phyloP scores from a whole-genome alignment of 2,888 invertebrate species.

The Trichogramma evanescens region DNA sequence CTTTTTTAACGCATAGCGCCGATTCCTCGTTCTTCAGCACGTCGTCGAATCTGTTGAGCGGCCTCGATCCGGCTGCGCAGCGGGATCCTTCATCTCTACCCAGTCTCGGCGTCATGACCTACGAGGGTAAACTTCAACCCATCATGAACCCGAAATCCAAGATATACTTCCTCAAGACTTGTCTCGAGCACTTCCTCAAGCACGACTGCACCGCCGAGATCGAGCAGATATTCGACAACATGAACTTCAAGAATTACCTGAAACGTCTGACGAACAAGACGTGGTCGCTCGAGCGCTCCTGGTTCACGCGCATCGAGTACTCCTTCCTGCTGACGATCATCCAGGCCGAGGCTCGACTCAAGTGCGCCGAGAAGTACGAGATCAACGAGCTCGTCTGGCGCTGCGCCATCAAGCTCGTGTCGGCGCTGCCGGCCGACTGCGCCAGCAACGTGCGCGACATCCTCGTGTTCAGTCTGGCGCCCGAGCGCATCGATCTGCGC shows the following conservation, averaged over 20 bases:
- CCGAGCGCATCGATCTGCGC: conserved; percentile 28
- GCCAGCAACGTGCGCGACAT: conserved; percentile 29
- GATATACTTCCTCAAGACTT: conserved; percentile 46
- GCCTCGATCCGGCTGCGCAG: conserved; percentile 40
- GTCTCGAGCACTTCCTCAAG: conserved; percentile 27
- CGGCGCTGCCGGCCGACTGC: conserved; percentile 38
- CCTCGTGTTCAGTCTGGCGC: conserved; percentile 32
- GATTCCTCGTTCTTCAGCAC: conserved; percentile 34
- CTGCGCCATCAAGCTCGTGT: conserved; percentile 38
- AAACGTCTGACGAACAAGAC: conserved; percentile 28
- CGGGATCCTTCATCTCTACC: conserved; percentile 48
- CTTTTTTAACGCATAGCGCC: background rate
- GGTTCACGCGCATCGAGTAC: conserved; percentile 41
- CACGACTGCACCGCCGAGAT: conserved; percentile 25
- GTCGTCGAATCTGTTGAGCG: conserved; percentile 50
- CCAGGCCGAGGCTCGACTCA: conserved; percentile 26
- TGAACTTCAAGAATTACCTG: conserved; percentile 34
- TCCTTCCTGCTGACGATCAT: conserved; percentile 33
- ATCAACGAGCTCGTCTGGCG: conserved; percentile 31
- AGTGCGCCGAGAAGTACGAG: conserved; percentile 6
- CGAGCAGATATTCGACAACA: conserved; percentile 24
- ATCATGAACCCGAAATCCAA: conserved; percentile 47
- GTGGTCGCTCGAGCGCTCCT: conserved; percentile 39
- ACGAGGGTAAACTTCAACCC: conserved; percentile 49
- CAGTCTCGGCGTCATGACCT: conserved; percentile 46